Conservation (phyloP, 2,888 invertebrate species). For the Pammene fasciana region DNA sequence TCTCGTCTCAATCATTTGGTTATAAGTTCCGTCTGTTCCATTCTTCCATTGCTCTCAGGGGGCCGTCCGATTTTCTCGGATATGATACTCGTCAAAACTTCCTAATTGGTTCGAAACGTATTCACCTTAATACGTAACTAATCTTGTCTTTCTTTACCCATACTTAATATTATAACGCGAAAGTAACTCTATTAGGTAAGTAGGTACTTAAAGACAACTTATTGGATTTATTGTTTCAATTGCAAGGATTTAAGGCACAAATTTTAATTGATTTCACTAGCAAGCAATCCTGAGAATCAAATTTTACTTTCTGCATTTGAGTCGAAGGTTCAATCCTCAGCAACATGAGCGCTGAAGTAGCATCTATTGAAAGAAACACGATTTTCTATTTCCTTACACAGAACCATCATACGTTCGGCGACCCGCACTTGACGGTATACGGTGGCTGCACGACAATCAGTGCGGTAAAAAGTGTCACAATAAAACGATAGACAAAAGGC, state of each 20-base stretch:
- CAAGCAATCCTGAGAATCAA: no score
- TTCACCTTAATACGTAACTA: background rate
- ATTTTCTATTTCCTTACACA: background rate
- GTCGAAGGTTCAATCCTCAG: background rate
- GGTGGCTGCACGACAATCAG: constrained; percentile 11
- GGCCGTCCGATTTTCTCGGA: background rate
- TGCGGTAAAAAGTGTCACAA: constrained; percentile 37
- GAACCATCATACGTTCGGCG: background rate
- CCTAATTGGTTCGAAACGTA: background rate
- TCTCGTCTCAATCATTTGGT: background rate
- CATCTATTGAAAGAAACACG: background rate
- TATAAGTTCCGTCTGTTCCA: background rate
- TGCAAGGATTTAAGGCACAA: no score
- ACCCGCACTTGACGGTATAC: background rate
- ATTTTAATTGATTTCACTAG: no score
- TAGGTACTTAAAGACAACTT: no score
- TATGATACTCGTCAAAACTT: constrained; percentile 1
- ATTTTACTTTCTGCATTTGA: no score
- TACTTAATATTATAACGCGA: no score
- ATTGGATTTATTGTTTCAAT: no score
- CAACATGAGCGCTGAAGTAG: background rate
- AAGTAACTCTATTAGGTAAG: no score
- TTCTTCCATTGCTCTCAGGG: background rate
- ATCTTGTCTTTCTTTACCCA: background rate
- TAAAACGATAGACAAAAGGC: constrained; percentile 39